Evolutionary conservation across 2,113 vertebrate genomes (phyloP).

Genomic region (Neopipo cinnamomea): DNA sequence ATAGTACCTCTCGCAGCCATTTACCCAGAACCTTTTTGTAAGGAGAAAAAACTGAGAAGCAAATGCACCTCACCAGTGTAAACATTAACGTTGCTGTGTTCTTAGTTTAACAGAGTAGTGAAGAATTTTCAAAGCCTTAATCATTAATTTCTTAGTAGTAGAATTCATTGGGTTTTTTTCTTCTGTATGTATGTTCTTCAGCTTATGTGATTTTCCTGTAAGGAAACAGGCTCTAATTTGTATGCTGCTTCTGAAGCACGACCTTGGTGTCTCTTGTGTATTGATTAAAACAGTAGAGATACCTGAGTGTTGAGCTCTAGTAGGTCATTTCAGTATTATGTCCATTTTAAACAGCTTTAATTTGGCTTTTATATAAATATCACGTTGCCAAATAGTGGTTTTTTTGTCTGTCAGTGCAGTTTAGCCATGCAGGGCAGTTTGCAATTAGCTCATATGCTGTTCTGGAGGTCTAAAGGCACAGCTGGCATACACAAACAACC

Average conservation of each 20-base stretch:
- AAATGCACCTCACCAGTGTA: not conserved
- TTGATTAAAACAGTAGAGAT: constrained; percentile 53
- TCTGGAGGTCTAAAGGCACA: not conserved
- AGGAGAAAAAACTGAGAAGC: not conserved
- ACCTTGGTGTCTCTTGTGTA: constrained; percentile 34
- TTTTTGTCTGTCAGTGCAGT: not conserved
- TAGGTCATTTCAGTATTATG: not conserved
- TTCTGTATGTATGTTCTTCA: not conserved
- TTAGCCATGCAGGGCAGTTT: not conserved
- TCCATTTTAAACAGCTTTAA: constrained; percentile 26
- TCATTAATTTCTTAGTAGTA: not conserved
- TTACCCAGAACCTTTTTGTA: not conserved
- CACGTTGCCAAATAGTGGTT: not conserved
- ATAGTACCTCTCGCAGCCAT: not conserved
- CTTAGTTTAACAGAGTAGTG: not conserved
- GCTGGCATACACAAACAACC: not conserved
- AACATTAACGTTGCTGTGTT: not conserved
- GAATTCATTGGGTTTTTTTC: not conserved
- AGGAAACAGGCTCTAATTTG: constrained; percentile 8
- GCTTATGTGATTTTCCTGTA: not conserved
- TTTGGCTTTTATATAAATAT: constrained; percentile 24
- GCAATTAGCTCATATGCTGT: constrained; percentile 12
- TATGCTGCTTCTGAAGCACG: constrained; percentile 33
- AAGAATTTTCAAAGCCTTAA: not conserved
- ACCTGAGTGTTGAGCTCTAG: not conserved